These are phyloP conservation scores for Alcedo atthis DNA, from an alignment of 2,797 vertebrate genomes.

Conservation along the genomic window DNA sequence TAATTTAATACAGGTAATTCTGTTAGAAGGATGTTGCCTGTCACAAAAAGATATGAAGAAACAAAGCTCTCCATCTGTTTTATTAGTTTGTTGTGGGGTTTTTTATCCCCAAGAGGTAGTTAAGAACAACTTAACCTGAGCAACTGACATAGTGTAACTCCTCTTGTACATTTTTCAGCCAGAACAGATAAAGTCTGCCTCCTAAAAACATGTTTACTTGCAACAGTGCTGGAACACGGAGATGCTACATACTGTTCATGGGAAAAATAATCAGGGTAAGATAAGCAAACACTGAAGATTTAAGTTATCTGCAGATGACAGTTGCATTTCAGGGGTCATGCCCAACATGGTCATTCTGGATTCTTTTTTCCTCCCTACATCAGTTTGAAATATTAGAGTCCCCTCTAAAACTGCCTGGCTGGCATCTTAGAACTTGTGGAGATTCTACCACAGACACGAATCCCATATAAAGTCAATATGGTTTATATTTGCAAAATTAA, in stretches of 20 bases:
- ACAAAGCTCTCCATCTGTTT: neutral
- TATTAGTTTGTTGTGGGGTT: neutral
- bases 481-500: neutral
- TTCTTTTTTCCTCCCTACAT: neutral
- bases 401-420: neutral
- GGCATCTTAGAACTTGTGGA: neutral
- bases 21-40: neutral
- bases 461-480: neutral
- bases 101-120: neutral
- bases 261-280: neutral
- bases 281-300: neutral
- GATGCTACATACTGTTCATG: neutral
- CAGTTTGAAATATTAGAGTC: neutral
- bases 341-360: neutral
- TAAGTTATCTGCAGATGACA: neutral
- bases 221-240: neutral
- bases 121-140: conserved; percentile 23
- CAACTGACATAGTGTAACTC: neutral
- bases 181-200: neutral
- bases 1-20: conserved; percentile 23
- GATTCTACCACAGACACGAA: neutral
- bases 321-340: neutral
- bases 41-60: conserved; percentile 20
- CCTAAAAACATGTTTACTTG: neutral
- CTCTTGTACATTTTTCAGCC: neutral